Base-by-base conservation (phyloP, 2,113 vertebrate species). In the Clarias batrachus region DNA sequence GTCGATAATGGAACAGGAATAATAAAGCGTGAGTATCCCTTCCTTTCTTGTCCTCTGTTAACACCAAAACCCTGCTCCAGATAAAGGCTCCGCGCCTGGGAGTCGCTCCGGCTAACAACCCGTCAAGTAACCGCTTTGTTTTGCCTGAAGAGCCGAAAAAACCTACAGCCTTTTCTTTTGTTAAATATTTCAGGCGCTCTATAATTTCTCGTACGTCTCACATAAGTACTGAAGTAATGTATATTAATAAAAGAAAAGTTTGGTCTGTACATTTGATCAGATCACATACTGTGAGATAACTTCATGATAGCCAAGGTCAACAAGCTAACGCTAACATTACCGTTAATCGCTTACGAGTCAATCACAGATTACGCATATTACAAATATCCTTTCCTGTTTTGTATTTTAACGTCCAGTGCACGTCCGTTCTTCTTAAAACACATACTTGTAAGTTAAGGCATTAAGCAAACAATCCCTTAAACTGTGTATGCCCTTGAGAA, bases 1-100 rank as follows among this genome's bases (percentile, higher is more conserved):
- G 93, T 96, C 96, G 13, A 87, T 60, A 96, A 96, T 0, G 96
- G 95, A 92, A 94, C 96, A 91, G 96, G 97, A 91, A 92, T 95
- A 59, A 95, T 96, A 85, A 98, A 96, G 0, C 97, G 98, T 99
- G 92, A 96, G 97, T 91, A 3, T 68, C 37, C 25, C 25, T 19
- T 65, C 27, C 52, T 54, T 12, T 66, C 77, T 30, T 79, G 33
- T 57, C 30, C 0, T 41, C 57, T 81, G 13, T 62, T 25, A 80
- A 13, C 57, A 13, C 8, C 19, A 8, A 25, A 62, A 60, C 11
- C 17, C 1, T 37, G 6, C 25, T 62, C 19, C 60, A 4, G 62
- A 33, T 82, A 30, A 79, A 79, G 21, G 25, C 33, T 11, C n/a
- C 54, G 23, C 62, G 48, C 19, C 41, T 12, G 12, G 19, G 54